Base-by-base conservation (phyloP, 2,113 vertebrate species). In the Talpa occidentalis region DNA sequence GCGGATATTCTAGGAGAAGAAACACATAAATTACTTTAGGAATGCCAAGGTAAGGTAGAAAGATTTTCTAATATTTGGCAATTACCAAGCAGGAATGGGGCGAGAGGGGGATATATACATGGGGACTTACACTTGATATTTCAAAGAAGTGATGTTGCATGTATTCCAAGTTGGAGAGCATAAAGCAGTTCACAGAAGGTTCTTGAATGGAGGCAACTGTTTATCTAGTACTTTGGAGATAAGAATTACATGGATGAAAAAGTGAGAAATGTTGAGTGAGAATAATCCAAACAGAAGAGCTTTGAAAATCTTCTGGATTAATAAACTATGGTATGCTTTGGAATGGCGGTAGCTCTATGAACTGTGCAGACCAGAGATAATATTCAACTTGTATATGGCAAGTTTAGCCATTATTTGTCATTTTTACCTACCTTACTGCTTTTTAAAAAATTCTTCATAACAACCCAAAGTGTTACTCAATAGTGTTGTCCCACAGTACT, bases 1-100 rank as follows among this genome's bases (percentile, higher is more conserved):
- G 15, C 74, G 30, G 69, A 21, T 37, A 56, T 78, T 74, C 22
- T 44, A 74, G 15, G 28, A 56, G 5, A 56, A 7, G 7, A 56
- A 56, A 56, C 54, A 56, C 7, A 56, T 56, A 56, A 56, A 52
- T 2, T 56, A 56, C 54, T 56, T 56, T 56, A 56, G 6, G 54
- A 6, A 54, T 54, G 21, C 54, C 54, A 56, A 22, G 19, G 19
- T 56, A 21, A 56, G 2, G 15, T 5, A 21, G 52, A 54, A 54
- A 54, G 52, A 3, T 22, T 22, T 56, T 56, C 8, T 92, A 6
- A 3, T 14, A 92, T 56, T 56, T 93, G n/a, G 1, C 8, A 85
- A 2, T 35, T 86, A 40, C 2, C 2, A 10, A 3, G 11, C 16
- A 52, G 5, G 30, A 22, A 1, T 22, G 0, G 0, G 1, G 11